These are phyloP conservation scores for Drosophila oshimai DNA, from an alignment of 1,140 invertebrate genomes.

Conservation along the genomic window DNA sequence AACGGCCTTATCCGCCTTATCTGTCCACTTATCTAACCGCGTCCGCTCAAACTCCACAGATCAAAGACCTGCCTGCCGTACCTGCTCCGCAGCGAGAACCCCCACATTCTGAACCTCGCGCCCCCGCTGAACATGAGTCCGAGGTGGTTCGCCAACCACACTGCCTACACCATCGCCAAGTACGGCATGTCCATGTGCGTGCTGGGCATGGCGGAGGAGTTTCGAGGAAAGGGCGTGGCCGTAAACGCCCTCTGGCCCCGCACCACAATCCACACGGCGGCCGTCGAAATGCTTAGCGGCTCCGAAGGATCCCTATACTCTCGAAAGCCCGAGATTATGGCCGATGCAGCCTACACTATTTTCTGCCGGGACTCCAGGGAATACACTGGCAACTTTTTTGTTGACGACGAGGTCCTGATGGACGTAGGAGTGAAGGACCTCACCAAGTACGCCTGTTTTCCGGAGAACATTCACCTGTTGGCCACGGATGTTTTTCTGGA, in stretches of 20 bases:
- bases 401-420: slow-evolving; percentile 95
- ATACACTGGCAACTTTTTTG: slow-evolving; percentile 94
- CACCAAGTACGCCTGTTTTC: slow-evolving; percentile 92
- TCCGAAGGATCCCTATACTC: slow-evolving; percentile 90
- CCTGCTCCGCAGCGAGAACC: slow-evolving; percentile 93
- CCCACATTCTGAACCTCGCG: slow-evolving; percentile 98
- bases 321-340: slow-evolving; percentile 95
- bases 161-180: slow-evolving; percentile 99
- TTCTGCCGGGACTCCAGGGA: slow-evolving; percentile 88
- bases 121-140: slow-evolving; percentile 96
- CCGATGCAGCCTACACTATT: slow-evolving; percentile 96
- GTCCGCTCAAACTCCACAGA: slow-evolving; percentile 89
- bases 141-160: slow-evolving; percentile 95
- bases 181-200: slow-evolving; percentile 99
- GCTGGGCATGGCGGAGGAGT: slow-evolving; percentile 97
- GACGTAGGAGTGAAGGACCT: slow-evolving; percentile 92
- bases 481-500: slow-evolving; percentile 96
- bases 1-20: neutral
- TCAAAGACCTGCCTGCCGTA: slow-evolving; percentile 96
- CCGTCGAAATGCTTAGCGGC: slow-evolving; percentile 97
- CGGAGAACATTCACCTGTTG: slow-evolving; percentile 87
- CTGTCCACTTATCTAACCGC: neutral
- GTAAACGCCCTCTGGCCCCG: slow-evolving; percentile 99
- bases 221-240: slow-evolving; percentile 91
- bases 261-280: slow-evolving; percentile 97